Percentiles rank a stretch among this genome's conserved stretches.
phyloP scores from a whole-genome alignment of 53 echinoderm and acorn worm genomes.

The Holothuria leucospilota region DNA sequence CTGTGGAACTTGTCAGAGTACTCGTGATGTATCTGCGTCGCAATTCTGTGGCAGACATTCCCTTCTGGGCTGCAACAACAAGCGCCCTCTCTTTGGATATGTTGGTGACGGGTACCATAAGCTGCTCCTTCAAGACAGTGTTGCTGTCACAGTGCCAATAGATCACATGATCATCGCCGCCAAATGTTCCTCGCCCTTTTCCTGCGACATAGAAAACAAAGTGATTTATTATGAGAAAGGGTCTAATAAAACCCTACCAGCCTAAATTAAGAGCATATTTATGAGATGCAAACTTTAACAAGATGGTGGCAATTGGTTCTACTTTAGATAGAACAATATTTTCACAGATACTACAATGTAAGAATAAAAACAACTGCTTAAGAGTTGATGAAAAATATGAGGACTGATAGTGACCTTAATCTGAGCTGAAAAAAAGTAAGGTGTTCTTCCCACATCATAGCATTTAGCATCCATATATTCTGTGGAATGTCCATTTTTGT shows the following conservation, averaged over 20 bases:
- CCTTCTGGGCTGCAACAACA: conserved; percentile 93
- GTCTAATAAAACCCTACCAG: neutral
- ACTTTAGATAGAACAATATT: no score
- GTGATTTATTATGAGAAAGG: neutral
- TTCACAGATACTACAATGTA: no score
- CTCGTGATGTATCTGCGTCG: conserved; percentile 79
- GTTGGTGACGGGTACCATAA: conserved; percentile 91
- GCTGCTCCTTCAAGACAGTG: conserved; percentile 81
- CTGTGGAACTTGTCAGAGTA: conserved; percentile 87
- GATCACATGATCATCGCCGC: conserved; percentile 92
- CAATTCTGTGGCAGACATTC: conserved; percentile 83
- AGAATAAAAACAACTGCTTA: no score
- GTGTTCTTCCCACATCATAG: no score
- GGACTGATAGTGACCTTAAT: no score
- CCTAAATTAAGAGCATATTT: no score
- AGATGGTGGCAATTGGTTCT: no score
- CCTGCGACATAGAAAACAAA: conserved; percentile 41
- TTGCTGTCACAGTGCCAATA: conserved; percentile 99
- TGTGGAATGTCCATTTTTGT: no score
- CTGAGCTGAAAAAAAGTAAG: no score
- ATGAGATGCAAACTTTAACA: no score
- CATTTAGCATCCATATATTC: no score
- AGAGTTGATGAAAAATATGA: no score
- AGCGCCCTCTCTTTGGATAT: conserved; percentile 89
- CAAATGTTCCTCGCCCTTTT: conserved; percentile 80